Base-by-base conservation (phyloP, 2,888 invertebrate species). In the Ellobium chinense region DNA sequence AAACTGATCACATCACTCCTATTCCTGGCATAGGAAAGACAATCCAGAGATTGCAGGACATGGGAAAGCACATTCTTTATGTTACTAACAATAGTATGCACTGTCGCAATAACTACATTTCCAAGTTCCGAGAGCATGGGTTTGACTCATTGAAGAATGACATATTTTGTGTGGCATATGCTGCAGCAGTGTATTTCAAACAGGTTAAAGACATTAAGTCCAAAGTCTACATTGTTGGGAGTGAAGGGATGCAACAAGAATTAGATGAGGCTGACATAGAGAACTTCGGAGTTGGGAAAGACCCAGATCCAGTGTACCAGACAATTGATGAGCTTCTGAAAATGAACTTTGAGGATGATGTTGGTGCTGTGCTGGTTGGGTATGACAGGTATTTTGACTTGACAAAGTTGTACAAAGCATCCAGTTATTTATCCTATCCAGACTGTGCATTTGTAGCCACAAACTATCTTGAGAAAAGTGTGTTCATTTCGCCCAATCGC, bases 381-480 rank as follows among this genome's bases (percentile, higher is more conserved):
- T 98, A 97, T 92, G 99, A 99, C 93, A 96, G 96, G 85, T 96
- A 98, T 92, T 95, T 99, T 89, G 97, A 96, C 91, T 98, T 96
- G 92, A 95, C 96, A 0, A 99, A 99, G 94, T 94, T 99, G 90
- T 94, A 96, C 91, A 98, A 97, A 93, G 98, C 99, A 0, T 96
- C 97, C 2, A 96, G 96, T 60, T 99, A 99, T 92, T 94, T 98
- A 0, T 95, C 95, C n/a, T 94, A 97, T 88, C 95, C 96, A 0
- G 94, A 95, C 14, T 96, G 97, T 87, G 92, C 96, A 63, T 99
- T 97, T 90, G 94, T 99, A 77, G 98, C 96, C 0, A 98, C 98
- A 7, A 99, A 98, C 91, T 86, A 85, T 79, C 80, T 87, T 29
- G 90, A 89, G 68, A 85, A 77, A 9, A 86, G 87, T 5, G 83